Evolutionary conservation across 2,113 vertebrate species (phyloP).

Genomic region (Cyanistes caeruleus): DNA sequence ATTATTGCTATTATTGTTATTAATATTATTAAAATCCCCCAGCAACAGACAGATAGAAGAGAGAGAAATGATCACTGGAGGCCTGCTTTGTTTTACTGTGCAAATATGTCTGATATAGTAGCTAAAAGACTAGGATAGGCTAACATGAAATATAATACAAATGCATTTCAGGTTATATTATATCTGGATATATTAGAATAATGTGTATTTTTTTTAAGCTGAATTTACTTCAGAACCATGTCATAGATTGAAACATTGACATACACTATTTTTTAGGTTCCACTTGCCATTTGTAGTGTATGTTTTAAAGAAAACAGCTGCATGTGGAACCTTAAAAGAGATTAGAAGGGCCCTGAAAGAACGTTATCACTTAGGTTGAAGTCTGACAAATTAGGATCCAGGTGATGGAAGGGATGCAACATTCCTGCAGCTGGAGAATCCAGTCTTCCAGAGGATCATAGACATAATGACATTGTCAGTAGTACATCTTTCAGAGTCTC

Average conservation of each 20-base stretch:
- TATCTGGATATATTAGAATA: background rate
- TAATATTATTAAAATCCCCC: fast-evolving
- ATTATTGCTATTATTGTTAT: too few relatives aligned
- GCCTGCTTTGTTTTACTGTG: background rate
- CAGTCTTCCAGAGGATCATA: background rate
- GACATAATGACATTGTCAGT: background rate
- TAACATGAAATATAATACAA: background rate
- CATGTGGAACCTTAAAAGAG: background rate
- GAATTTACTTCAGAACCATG: background rate
- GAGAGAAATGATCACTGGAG: background rate
- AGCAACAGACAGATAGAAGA: background rate
- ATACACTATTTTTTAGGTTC: background rate
- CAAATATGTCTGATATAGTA: background rate
- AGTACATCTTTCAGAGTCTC: background rate
- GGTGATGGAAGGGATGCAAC: background rate
- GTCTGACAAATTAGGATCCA: background rate
- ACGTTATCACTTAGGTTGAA: fast-evolving
- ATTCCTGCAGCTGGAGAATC: background rate
- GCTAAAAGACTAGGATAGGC: background rate
- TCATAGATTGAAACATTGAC: background rate
- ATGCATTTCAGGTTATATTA: background rate
- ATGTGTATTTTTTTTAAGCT: background rate
- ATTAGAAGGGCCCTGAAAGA: background rate
- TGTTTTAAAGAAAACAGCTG: background rate
- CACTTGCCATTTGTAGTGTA: background rate